phyloP scores from a whole-genome alignment of 2,797 vertebrate genomes.

The Pipistrellus kuhlii region DNA sequence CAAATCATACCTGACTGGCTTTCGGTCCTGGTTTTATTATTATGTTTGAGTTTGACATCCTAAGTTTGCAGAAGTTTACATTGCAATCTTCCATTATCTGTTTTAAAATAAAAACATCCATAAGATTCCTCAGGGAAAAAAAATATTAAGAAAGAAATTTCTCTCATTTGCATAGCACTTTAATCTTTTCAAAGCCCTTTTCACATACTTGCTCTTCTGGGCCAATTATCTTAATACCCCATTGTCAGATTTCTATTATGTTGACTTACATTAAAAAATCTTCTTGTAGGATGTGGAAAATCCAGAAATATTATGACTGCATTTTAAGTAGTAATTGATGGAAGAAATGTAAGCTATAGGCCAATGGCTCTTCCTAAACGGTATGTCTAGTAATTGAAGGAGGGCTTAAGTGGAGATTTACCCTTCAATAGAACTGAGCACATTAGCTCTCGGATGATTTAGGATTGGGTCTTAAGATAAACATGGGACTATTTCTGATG shows the following conservation, averaged over 20 bases:
- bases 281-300: slow-evolving; percentile 53
- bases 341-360: not conserved
- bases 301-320: slow-evolving; percentile 31
- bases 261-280: slow-evolving; percentile 1
- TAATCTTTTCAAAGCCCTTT: slow-evolving; percentile 58
- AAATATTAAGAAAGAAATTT: slow-evolving; percentile 60
- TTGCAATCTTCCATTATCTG: slow-evolving; percentile 81
- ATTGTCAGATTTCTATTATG: slow-evolving; percentile 57
- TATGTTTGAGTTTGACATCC: not conserved
- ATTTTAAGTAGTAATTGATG: not conserved
- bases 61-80: not conserved
- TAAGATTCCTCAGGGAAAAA: slow-evolving; percentile 45
- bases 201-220: slow-evolving; percentile 47
- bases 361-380: not conserved
- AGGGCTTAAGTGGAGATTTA: not conserved
- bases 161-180: not conserved
- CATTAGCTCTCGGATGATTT: not conserved
- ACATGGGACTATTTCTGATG: not conserved
- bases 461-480: not conserved
- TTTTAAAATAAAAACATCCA: slow-evolving; percentile 57
- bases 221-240: not conserved
- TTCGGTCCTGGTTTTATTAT: slow-evolving; percentile 78
- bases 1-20: slow-evolving; percentile 78
- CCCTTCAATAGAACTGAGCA: not conserved
- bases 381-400: not conserved